A percentile compares a stretch with the other conserved stretches of the same genome.
Evolutionary conservation across 2,113 vertebrate species (phyloP).

Genomic region (Cromileptes altivelis): DNA sequence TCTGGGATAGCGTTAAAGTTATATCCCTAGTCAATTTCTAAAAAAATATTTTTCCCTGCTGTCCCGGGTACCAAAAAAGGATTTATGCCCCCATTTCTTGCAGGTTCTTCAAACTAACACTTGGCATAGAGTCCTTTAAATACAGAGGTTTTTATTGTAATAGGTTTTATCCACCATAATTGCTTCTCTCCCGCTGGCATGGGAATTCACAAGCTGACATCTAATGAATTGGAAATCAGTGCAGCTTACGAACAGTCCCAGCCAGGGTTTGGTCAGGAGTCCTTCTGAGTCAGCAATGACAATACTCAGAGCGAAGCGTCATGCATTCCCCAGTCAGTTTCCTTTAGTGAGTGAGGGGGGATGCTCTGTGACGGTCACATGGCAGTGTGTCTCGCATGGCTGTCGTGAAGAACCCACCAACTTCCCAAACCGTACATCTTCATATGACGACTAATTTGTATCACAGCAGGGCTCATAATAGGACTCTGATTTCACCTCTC

Average conservation of each 20-base stretch:
- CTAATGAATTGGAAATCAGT: background rate
- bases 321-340: conserved; percentile 2
- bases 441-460: conserved; percentile 37
- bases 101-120: background rate
- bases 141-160: background rate
- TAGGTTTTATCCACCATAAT: background rate
- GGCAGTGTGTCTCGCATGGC: no score
- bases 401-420: background rate
- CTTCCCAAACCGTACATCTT: background rate
- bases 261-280: conserved; percentile 21
- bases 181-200: background rate
- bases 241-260: conserved; percentile 40
- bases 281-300: conserved; percentile 28
- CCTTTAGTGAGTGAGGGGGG: background rate
- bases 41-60: background rate
- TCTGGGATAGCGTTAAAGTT: background rate
- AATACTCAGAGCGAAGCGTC: background rate
- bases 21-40: background rate
- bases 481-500: conserved; percentile 15
- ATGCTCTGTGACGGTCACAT: background rate
- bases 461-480: conserved; percentile 41
- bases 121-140: background rate
- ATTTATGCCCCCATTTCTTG: background rate
- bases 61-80: background rate
- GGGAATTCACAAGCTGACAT: background rate